Evolutionary conservation across 2,888 invertebrate genomes (phyloP), one percentile per base, ranked within the genome.

Genomic region (Fabriciana adippe): DNA sequence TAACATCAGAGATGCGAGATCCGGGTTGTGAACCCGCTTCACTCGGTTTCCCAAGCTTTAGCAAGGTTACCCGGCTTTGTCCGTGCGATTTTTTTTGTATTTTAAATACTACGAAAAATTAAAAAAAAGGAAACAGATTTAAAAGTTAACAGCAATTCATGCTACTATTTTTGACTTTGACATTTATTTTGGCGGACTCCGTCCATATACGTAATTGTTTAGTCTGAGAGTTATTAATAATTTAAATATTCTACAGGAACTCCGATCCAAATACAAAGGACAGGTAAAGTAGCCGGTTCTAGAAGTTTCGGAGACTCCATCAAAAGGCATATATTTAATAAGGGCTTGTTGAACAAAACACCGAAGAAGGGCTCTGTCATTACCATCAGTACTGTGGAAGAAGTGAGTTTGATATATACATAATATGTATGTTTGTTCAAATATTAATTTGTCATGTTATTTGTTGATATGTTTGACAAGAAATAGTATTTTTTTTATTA

Each of bases 261-360:
- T 1, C 96, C 96, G 6, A 90, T 95, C 77, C 95, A 96, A 86
- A 90, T 95, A 64, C 92, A 93, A 86, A 87, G 95, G 86, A 89
- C 95, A 76, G 85, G 94, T 77, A 86, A 94, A 93, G 87, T 90
- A 86, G 91, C 94, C 78, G 83, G 94, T 87, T 78, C 95, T 3
- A 94, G 94, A 77, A 96, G 96, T 74, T 93, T 97, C 72, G 96
- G 97, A 0, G 96, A 97, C 80, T 97, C 97, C 0, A 97, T 97
- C 74, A 97, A 97, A 84, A 95, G 96, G 77, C 97, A 97, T 78
- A 96, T 97, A 69, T 97, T 97, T 79, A 95, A 96, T 79, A 97
- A 96, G 81, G 94, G 94, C 6, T 83, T 94, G 5, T 82, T 93
- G 55, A 93, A 92, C 68, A 93, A 91, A 72, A 92, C 93, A 1